phyloP scores from a whole-genome alignment of 2,797 vertebrate species.

The Macropodus opercularis region DNA sequence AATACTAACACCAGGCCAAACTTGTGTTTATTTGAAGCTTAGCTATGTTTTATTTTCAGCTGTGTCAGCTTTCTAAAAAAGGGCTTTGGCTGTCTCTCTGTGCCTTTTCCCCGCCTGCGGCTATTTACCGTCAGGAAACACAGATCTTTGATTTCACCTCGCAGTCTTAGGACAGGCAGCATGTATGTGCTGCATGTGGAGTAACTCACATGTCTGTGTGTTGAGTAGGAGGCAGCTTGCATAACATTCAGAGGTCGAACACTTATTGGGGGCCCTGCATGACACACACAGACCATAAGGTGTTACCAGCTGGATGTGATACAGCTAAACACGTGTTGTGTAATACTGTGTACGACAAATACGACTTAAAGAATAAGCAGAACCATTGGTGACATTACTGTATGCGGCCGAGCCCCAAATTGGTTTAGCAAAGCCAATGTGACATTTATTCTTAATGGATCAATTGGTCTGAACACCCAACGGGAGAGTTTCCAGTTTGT shows the following conservation, averaged over 20 bases:
- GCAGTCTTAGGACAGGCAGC: slow-evolving; percentile 16
- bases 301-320: slow-evolving; percentile 41
- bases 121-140: slow-evolving; percentile 3
- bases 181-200: slow-evolving; percentile 23
- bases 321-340: too few species aligned
- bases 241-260: slow-evolving; percentile 60
- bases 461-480: too few species aligned
- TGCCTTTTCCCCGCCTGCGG: slow-evolving; percentile 2
- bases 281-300: slow-evolving; percentile 39
- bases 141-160: slow-evolving; percentile 21
- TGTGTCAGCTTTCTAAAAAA: slow-evolving; percentile 16
- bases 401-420: too few species aligned
- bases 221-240: slow-evolving; percentile 55
- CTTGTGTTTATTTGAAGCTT: neutral
- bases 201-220: slow-evolving; percentile 35
- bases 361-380: too few species aligned
- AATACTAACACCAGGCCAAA: neutral
- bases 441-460: too few species aligned
- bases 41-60: slow-evolving; percentile 5
- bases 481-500: too few species aligned
- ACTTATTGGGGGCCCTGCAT: slow-evolving; percentile 39
- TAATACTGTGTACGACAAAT: too few species aligned
- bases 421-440: too few species aligned
- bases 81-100: neutral
- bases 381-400: too few species aligned